Evolutionary conservation across 2,113 vertebrate species (phyloP), one percentile per base, ranked within the genome.

Genomic region (Phyllopteryx taeniolatus): DNA sequence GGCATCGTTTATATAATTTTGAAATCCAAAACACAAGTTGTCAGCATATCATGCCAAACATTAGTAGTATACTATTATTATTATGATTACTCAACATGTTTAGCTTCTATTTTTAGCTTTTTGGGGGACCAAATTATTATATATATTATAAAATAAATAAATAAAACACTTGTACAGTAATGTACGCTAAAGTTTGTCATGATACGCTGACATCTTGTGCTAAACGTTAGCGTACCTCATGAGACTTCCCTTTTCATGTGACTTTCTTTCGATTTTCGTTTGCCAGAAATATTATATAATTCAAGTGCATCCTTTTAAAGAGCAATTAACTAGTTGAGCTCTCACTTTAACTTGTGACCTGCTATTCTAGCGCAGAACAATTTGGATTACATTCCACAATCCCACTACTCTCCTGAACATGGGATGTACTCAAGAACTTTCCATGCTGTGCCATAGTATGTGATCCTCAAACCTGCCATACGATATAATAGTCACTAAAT

Each of bases 401-500:
- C 46, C 10, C 10, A 14, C 4, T 47, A 53, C 51, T 13, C 4
- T 19, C 51, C 15, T 20, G 17, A 2, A 19, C 17, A 20, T 47
- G 4, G 14, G 46, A 47, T 47, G 13, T 47, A 27, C 53, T n/a
- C 19, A 3, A 14, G 10, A 43, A 11, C 3, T 20, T 11, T 10
- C 17, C 33, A 10, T 11, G 33, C 15, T 39, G n/a, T 59, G 56
- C 10, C 22, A 47, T 13, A 1, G 13, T 51, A 22, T 10, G 27
- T 12, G 39, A 64, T 20, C 15, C 8, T 19, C 33, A 17, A 62
- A 62, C 8, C 17, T 35, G 35, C 6, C 22, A 31, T 39, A 17
- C 1, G 14, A 33, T 20, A 10, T 33, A 19, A 19, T 10, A 83
- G 87, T 89, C 90, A 92, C 92, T 90, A 91, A 86, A 90, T 89